Evolutionary conservation across 2,113 vertebrate genomes (phyloP), one percentile per base, ranked within the genome.

Genomic region (Brachyhypopomus gauderio): DNA sequence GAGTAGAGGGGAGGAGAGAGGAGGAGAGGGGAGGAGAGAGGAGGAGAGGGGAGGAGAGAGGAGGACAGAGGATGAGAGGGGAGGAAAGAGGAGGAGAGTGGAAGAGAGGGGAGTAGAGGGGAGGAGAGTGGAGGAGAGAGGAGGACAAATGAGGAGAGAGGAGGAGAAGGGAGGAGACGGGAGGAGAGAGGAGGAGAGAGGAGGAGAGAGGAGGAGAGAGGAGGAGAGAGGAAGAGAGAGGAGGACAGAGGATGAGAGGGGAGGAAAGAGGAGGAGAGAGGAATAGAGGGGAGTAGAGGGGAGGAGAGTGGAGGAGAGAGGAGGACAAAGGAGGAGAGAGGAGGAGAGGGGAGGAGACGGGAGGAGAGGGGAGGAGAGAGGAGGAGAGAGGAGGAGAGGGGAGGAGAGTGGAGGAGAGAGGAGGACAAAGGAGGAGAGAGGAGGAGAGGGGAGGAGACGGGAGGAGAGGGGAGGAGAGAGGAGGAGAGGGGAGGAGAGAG

Each of bases 1-100:
- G 38, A 71, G 63, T 52, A 56, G 69, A 38, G 38, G 25, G 66
- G 41, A 62, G 64, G 77, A 71, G 66, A 23, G 22, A 63, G 45
- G 16, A 72, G 41, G n/a, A 60, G 63, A 22, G 20, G 16, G 59
- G 17, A 22, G n/a, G 5, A 12, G 5, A 3, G 23, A 30, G n/a
- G 14, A 52, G 52, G 9, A 23, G 2, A 45, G 58, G 34, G 41
- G 41, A 75, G 23, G 48, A 19, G 41, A 30, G 30, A 30, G 30
- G 30, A 30, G 30, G n/a, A n/a, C n/a, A 30, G 30, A 30, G 30
- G 30, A 30, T 1, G 30, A 30, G 30, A 30, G 30, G 30, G 30
- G 30, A 30, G 3, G 30, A 30, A 3, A 30, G 30, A 30, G 30
- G 30, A 30, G 30, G 30, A 30, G 30, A 30, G 30, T 30, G 30